Conservation (phyloP, 2,888 invertebrate genomes). For the Ophion obscuratus region DNA sequence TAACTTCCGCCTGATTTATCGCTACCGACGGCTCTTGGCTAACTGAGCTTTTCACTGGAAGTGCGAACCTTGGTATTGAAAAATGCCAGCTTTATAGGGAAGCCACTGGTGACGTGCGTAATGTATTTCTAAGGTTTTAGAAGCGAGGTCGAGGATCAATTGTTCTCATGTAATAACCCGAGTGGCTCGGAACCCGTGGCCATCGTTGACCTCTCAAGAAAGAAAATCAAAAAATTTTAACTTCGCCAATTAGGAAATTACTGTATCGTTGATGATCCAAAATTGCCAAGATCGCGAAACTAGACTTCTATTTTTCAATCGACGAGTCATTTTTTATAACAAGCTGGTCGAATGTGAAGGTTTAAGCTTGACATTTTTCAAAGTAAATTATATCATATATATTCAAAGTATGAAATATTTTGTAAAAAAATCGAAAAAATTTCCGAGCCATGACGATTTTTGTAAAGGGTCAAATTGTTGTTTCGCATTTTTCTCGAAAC, state of each 20-base stretch:
- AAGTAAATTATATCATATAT: no score
- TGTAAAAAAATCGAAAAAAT: no score
- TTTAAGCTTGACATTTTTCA: no score
- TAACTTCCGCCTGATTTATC: not conserved
- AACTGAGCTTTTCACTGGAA: constrained; percentile 63
- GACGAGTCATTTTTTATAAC: no score
- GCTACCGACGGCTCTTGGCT: constrained; percentile 7
- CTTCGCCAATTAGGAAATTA: not conserved
- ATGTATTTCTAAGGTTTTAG: constrained; percentile 79
- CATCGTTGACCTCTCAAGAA: not conserved
- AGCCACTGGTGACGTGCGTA: constrained; percentile 75
- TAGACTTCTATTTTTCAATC: no score
- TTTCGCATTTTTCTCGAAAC: no score
- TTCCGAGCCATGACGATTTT: no score
- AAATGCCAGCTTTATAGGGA: constrained; percentile 79
- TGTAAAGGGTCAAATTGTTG: no score
- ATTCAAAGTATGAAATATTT: no score
- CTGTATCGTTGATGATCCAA: not conserved
- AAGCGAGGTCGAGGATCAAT: constrained; percentile 67
- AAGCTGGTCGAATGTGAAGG: no score
- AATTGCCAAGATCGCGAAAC: not conserved
- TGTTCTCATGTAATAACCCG: constrained; percentile 53
- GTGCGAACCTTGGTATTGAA: constrained; percentile 81
- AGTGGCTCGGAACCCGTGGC: no score
- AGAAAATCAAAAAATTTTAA: not conserved